These are phyloP conservation scores for Hemibagrus guttatus DNA, from an alignment of 2,797 vertebrate genomes.

Conservation along the genomic window DNA sequence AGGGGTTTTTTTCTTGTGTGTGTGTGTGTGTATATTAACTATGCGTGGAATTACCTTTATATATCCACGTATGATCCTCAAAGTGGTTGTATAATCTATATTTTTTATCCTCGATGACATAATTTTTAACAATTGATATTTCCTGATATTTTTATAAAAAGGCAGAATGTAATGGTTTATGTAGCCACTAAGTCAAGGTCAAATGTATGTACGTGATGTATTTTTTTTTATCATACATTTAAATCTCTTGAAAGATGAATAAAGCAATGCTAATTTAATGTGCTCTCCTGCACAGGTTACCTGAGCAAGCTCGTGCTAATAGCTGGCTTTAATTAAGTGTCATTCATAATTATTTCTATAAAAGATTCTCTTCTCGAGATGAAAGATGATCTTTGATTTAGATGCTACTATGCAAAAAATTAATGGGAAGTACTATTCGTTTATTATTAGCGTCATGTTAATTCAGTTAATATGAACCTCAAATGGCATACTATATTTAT, in stretches of 20 bases:
- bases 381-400: background rate
- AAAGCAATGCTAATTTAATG: background rate
- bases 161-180: background rate
- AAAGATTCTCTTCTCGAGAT: background rate
- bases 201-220: background rate
- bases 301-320: background rate
- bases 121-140: background rate
- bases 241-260: background rate
- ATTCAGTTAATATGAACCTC: background rate
- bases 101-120: background rate
- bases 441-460: background rate
- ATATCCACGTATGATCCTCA: background rate
- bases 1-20: background rate
- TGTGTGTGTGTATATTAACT: background rate
- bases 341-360: background rate
- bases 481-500: background rate
- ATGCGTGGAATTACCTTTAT: background rate
- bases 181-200: background rate
- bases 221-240: background rate
- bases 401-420: background rate
- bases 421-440: background rate
- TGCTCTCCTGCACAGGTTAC: background rate
- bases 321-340: background rate
- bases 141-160: background rate
- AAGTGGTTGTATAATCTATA: background rate